Conservation (phyloP, 2,797 vertebrate species). For the Halcyon badia region DNA sequence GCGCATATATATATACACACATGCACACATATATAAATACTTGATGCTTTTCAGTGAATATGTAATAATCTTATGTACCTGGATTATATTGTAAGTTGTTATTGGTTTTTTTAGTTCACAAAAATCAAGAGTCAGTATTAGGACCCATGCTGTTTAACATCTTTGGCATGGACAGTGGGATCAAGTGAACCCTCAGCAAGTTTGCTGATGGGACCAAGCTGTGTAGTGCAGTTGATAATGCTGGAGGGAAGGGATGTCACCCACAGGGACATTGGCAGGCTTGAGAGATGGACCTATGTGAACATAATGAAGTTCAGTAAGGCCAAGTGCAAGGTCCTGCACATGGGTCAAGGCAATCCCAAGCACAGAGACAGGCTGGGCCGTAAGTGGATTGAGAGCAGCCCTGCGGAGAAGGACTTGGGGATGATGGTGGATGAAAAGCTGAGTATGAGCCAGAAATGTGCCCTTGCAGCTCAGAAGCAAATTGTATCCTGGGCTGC, state of each 20-base stretch:
- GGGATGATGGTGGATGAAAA: not conserved
- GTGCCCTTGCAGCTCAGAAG: no score
- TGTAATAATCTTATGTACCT: not conserved
- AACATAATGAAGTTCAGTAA: not conserved
- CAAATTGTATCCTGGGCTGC: no score
- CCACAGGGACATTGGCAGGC: not conserved
- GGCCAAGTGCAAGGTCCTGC: not conserved
- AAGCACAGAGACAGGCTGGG: not conserved
- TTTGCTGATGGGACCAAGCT: not conserved
- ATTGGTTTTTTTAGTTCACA: not conserved
- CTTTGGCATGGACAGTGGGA: not conserved
- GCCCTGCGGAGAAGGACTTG: not conserved
- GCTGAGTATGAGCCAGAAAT: no score
- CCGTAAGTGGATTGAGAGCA: not conserved
- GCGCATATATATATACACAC: not conserved
- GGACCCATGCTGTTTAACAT: not conserved
- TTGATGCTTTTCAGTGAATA: not conserved
- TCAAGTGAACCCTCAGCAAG: not conserved
- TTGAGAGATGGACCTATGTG: not conserved
- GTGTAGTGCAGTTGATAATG: not conserved
- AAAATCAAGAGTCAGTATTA: not conserved
- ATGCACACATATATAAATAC: no score
- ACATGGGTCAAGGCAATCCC: not conserved
- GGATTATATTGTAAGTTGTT: not conserved
- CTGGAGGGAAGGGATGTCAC: not conserved